Conservation (phyloP, 2,113 vertebrate genomes). For the Seriola quinqueradiata region DNA sequence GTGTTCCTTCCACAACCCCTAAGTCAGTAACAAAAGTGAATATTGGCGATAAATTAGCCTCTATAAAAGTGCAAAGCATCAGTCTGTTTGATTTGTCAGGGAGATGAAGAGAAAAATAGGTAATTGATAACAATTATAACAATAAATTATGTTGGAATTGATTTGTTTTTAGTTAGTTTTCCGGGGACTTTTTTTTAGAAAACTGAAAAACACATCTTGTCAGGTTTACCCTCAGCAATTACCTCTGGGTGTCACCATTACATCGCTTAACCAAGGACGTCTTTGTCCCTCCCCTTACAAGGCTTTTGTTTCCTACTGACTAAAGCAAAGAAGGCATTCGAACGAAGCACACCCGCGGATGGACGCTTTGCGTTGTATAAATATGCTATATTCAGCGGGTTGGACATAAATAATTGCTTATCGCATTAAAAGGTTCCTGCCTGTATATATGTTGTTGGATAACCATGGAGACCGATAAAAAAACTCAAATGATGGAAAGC, state of each 20-base stretch:
- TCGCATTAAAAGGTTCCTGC: not conserved
- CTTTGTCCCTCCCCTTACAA: slow-evolving; percentile 20
- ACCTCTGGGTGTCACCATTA: slow-evolving; percentile 59
- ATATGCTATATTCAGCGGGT: not conserved
- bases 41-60: too few species aligned
- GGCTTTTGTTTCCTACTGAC: slow-evolving; percentile 30
- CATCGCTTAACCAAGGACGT: rapidly evolving
- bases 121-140: too few species aligned
- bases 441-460: not conserved
- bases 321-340: not conserved
- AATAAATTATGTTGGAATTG: too few species aligned
- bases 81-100: too few species aligned
- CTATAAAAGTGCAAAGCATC: too few species aligned
- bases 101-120: too few species aligned
- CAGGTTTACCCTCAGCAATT: not conserved
- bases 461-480: slow-evolving; percentile 2
- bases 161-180: too few species aligned
- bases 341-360: not conserved
- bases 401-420: not conserved
- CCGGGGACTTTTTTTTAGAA: too few species aligned
- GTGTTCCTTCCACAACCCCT: too few species aligned
- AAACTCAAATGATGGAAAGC: not conserved
- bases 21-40: too few species aligned
- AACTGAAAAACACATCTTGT: too few species aligned
- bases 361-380: not conserved